Base-by-base conservation (phyloP, 1,140 invertebrate genomes). In the Drosophila chauvacae region DNA sequence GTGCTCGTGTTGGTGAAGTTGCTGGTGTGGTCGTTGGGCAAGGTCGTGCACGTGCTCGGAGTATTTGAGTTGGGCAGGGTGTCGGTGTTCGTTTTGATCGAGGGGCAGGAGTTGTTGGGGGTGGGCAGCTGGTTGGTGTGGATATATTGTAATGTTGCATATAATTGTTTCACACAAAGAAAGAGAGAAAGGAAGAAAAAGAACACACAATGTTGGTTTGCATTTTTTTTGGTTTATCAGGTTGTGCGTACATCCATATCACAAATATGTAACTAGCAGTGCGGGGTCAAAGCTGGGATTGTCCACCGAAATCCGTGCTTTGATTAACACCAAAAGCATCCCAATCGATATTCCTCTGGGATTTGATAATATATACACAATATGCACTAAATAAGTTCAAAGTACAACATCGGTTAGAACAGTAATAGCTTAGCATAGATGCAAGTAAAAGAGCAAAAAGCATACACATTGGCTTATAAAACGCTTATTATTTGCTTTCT, bases 131-230 rank as follows among this genome's bases (percentile, higher is more conserved):
- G 75, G 39, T 45, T 42, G 57, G 55, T 72, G 45, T 64, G 41
- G 68, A 48, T 66, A 51, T 79, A 42, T 68, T 37, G n/a, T 47
- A 53, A 33, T 58, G 68, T 59, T 53, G 44, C 51, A 73, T 72
- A 72, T 18, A 60, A 72, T 64, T 76, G 56, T 45, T 64, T 80
- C 60, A 81, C 78, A 90, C 81, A 90, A 81, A 80, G 81, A 88
- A 86, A 86, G 82, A 86, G 85, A 86, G 70, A 81, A 90, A 80
- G 80, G 73, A 90, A 88, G 85, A 88, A 81, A 88, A 90, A 86
- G 64, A 87, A 85, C 69, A 81, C 66, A 85, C 48, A 77, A 76
- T 76, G 65, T 87, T 79, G 75, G 76, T 79, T 70, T 78, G 76
- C 74, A 11, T 77, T 41, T 70, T 81, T 83, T 7, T 59, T 42